Evolutionary conservation across 2,888 invertebrate genomes (phyloP).

Genomic region (Erebia ligea): DNA sequence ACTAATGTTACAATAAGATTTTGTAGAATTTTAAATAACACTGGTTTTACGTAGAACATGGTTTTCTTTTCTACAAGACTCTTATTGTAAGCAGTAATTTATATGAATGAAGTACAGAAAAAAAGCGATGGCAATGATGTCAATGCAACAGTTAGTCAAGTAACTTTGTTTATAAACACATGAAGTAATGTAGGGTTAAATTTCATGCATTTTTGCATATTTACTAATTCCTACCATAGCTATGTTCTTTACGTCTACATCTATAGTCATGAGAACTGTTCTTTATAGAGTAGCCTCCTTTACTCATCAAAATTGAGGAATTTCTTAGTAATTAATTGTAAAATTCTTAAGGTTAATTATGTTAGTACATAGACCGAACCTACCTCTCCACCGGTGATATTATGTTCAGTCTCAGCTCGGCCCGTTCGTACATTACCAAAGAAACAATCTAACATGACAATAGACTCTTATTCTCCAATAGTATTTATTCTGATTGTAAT

Average conservation of each 20-base stretch:
- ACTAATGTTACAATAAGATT: constrained; percentile 42
- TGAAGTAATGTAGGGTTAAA: constrained; percentile 75
- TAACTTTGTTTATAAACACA: constrained; percentile 84
- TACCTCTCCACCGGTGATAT: constrained; percentile 74
- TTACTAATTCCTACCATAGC: constrained; percentile 66
- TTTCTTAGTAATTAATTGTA: constrained; percentile 47
- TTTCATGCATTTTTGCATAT: constrained; percentile 73
- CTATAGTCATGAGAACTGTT: constrained; percentile 82
- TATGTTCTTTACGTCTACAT: constrained; percentile 64
- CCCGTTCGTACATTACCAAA: constrained; percentile 77
- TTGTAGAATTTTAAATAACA: constrained; percentile 31
- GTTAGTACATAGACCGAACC: constrained; percentile 71
- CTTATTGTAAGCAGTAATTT: constrained; percentile 58
- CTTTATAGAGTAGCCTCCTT: constrained; percentile 76
- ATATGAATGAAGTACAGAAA: constrained; percentile 45
- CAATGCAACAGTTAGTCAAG: constrained; percentile 75
- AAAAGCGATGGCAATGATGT: constrained; percentile 59
- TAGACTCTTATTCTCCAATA: constrained; percentile 79
- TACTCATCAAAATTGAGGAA: constrained; percentile 77
- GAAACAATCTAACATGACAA: constrained; percentile 83
- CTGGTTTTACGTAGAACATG: neutral
- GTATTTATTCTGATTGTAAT: constrained; percentile 58
- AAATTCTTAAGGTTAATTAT: constrained; percentile 34
- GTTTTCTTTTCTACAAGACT: constrained; percentile 44
- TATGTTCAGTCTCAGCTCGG: constrained; percentile 73